These are phyloP conservation scores for Troilus luridus DNA, from an alignment of 2,888 invertebrate genomes.

Conservation along the genomic window DNA sequence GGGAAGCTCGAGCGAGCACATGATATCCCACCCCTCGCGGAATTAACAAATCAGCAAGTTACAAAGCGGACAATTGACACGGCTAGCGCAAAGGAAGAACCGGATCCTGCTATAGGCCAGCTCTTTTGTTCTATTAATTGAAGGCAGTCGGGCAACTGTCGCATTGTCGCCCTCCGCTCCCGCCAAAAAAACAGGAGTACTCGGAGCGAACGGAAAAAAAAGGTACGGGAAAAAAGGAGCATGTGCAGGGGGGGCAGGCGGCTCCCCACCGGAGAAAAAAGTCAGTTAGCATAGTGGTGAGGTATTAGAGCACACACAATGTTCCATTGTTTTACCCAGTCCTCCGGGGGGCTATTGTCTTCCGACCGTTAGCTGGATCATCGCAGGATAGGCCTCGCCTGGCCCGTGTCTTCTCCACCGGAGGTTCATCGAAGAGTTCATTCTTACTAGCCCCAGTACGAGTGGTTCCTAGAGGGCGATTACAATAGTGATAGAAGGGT, in stretches of 20 bases:
- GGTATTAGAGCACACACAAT: constrained; percentile 42
- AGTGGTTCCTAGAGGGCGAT: background rate
- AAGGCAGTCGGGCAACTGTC: constrained; percentile 28
- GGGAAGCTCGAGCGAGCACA: constrained; percentile 13
- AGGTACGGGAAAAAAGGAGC: background rate
- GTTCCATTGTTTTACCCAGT: constrained; percentile 21
- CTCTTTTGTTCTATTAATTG: constrained; percentile 36
- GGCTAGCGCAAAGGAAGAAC: background rate
- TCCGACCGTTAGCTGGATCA: constrained; percentile 9
- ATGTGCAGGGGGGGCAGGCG: too few relatives aligned
- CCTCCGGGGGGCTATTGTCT: constrained; percentile 17
- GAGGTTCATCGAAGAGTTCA: background rate
- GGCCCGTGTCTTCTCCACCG: background rate
- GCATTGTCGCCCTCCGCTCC: constrained; percentile 19
- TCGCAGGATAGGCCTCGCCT: background rate
- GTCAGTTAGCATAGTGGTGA: constrained; percentile 39
- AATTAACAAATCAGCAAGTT: constrained; percentile 24
- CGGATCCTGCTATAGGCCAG: background rate
- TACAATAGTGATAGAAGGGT: background rate
- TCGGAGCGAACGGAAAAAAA: constrained; percentile 1
- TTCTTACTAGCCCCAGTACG: background rate
- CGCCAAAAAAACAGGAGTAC: constrained; percentile 42
- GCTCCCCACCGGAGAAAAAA: constrained; percentile 20
- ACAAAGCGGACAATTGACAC: constrained; percentile 37
- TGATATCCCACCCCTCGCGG: constrained; percentile 9